Evolutionary conservation across 2,113 vertebrate genomes (phyloP).

Genomic region (Danionella cerebrum): DNA sequence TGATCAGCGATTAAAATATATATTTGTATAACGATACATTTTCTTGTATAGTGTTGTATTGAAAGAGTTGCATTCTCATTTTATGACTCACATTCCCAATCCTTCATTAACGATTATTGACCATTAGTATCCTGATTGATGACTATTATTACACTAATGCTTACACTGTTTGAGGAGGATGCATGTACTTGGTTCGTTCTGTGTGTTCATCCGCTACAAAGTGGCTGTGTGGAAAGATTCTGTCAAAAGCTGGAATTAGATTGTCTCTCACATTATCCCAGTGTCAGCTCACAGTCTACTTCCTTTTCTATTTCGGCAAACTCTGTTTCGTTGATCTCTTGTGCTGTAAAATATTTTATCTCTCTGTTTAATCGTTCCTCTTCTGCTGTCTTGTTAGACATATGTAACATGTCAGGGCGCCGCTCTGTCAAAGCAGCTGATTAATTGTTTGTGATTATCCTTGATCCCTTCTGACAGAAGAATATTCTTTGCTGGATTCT

Average conservation of each 20-base stretch:
- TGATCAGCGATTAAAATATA: no score
- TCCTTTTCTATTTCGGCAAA: neutral
- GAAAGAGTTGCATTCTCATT: no score
- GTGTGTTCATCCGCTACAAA: slow-evolving; percentile 17
- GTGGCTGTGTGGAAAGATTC: slow-evolving; percentile 44
- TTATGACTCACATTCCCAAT: no score
- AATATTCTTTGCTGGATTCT: slow-evolving; percentile 41
- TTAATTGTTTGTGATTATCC: slow-evolving; percentile 33
- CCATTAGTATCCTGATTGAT: neutral
- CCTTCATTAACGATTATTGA: no score
- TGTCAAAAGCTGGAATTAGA: slow-evolving; percentile 46
- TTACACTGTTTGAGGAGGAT: neutral
- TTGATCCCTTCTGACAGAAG: slow-evolving; percentile 49
- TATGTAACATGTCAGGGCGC: slow-evolving; percentile 15
- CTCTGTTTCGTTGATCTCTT: neutral
- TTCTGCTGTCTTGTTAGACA: neutral
- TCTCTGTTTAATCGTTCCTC: neutral
- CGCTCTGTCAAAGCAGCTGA: slow-evolving; percentile 40
- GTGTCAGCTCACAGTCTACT: neutral
- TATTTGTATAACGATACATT: no score
- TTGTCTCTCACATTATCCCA: neutral
- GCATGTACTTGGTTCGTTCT: slow-evolving; percentile 12
- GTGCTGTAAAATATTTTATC: slow-evolving; percentile 4
- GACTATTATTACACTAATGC: neutral
- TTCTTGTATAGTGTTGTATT: no score